Percentiles rank a stretch among this genome's conserved stretches.
These are phyloP conservation scores for Idaea straminata DNA, from an alignment of 2,888 invertebrate genomes.

Conservation along the genomic window DNA sequence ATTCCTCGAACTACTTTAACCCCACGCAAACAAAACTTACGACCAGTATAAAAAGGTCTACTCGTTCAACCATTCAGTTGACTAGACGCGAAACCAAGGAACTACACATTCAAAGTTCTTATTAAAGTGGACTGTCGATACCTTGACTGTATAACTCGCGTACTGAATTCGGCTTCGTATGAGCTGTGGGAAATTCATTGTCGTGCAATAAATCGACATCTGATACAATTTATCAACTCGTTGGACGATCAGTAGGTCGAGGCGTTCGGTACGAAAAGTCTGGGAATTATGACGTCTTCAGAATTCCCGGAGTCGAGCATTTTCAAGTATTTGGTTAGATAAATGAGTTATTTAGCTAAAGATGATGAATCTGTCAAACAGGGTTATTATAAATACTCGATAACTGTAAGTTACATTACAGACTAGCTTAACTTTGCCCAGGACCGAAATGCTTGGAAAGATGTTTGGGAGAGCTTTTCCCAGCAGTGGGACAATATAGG, in stretches of 20 bases:
- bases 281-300: constrained; percentile 45
- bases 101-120: constrained; percentile 48
- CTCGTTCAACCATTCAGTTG: constrained; percentile 13
- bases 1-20: constrained; percentile 9
- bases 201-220: constrained; percentile 11
- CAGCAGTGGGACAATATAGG: too few species aligned
- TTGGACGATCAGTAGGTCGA: constrained; percentile 27
- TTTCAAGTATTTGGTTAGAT: constrained; percentile 76
- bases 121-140: constrained; percentile 44
- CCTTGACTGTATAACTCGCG: constrained; percentile 35
- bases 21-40: constrained; percentile 41
- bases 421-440: too few species aligned
- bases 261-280: constrained; percentile 29
- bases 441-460: too few species aligned
- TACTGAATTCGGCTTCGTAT: constrained; percentile 36
- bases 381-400: not conserved
- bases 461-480: too few species aligned
- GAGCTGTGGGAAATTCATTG: constrained; percentile 10
- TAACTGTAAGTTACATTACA: not conserved
- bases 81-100: constrained; percentile 32
- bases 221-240: not conserved
- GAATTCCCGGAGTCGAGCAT: constrained; percentile 63
- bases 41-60: constrained; percentile 39
- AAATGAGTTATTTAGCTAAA: constrained; percentile 64
- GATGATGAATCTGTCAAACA: not conserved